A percentile compares a stretch with the other conserved stretches of the same genome.
Evolutionary conservation across 2,888 invertebrate genomes (phyloP).

Genomic region (Enchytraeus crypticus): DNA sequence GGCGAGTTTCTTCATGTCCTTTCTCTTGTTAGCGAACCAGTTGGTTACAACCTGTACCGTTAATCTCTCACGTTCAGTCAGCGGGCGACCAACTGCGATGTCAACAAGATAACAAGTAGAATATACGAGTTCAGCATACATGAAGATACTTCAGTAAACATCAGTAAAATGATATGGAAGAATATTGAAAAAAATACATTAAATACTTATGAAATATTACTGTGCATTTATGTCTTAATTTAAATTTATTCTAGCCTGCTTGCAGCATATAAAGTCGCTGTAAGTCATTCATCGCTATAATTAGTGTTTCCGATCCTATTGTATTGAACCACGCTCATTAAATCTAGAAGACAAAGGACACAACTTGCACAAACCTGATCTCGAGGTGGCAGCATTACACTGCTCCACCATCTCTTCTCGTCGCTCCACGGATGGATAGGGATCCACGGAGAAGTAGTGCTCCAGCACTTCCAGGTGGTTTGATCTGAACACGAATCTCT

Average conservation of each 20-base stretch:
- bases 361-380: conserved; percentile 24
- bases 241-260: too few species aligned
- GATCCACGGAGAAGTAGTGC: conserved; percentile 48
- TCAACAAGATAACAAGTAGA: background rate
- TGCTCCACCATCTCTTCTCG: conserved; percentile 50
- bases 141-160: background rate
- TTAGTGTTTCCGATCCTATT: background rate
- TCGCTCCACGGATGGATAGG: conserved; percentile 50
- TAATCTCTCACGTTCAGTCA: conserved; percentile 48
- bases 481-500: conserved; percentile 52
- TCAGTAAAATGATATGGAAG: background rate
- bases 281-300: background rate
- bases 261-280: too few species aligned
- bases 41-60: conserved; percentile 51
- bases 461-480: conserved; percentile 50
- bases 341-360: background rate
- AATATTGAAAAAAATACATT: background rate
- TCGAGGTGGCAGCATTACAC: conserved; percentile 44
- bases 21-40: conserved; percentile 52
- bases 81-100: conserved; percentile 32
- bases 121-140: background rate
- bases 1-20: conserved; percentile 39
- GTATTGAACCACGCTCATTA: background rate
- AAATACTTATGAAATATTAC: background rate
- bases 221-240: too few species aligned